Evolutionary conservation across 2,797 vertebrate genomes (phyloP).

Genomic region (Mormyrus hasselquistii): DNA sequence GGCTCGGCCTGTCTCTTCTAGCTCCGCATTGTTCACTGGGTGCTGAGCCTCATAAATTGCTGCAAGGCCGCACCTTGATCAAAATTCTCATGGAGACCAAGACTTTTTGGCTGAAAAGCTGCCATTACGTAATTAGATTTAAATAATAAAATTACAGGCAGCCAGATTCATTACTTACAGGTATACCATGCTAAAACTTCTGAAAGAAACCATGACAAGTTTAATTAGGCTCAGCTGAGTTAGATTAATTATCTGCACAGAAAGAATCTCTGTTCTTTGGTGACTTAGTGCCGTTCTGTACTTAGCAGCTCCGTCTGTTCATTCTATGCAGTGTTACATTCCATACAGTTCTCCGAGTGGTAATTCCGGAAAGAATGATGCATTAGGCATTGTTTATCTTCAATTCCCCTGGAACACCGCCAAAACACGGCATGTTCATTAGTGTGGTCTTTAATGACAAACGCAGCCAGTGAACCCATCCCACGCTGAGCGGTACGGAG

Average conservation of each 20-base stretch:
- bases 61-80: not conserved
- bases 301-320: slow-evolving; percentile 24
- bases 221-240: slow-evolving; percentile 44
- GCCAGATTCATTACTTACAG: slow-evolving; percentile 30
- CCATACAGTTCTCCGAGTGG: not conserved
- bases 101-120: not conserved
- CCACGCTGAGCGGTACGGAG: not conserved
- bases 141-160: slow-evolving; percentile 24
- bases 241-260: slow-evolving; percentile 40
- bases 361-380: not conserved
- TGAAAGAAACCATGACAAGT: slow-evolving; percentile 32
- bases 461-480: no score
- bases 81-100: not conserved
- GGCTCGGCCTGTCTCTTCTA: not conserved
- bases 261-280: slow-evolving; percentile 26
- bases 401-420: not conserved
- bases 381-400: not conserved
- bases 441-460: not conserved
- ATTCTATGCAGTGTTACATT: not conserved
- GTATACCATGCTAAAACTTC: slow-evolving; percentile 15
- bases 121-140: slow-evolving; percentile 10
- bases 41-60: not conserved
- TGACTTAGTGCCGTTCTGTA: not conserved
- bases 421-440: not conserved
- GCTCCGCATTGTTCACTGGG: not conserved